A percentile compares a stretch with the other conserved stretches of the same genome.
Evolutionary conservation across 2,888 invertebrate species (phyloP).

Genomic region (Melieria picta): DNA sequence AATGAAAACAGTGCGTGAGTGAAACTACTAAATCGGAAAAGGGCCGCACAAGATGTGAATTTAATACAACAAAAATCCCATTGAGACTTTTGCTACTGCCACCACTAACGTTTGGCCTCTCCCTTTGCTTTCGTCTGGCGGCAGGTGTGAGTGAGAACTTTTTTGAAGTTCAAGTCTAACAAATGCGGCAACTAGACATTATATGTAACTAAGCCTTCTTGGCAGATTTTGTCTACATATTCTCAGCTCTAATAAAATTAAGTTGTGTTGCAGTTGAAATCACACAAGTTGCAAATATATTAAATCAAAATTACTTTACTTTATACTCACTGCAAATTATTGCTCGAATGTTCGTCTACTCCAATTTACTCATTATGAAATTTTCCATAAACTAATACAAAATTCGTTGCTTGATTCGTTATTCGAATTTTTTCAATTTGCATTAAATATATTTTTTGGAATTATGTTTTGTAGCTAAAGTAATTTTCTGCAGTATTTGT

Average conservation of each 20-base stretch:
- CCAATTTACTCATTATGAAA: slow-evolving; percentile 18
- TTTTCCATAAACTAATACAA: too few species aligned
- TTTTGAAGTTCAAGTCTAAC: background rate
- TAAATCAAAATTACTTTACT: background rate
- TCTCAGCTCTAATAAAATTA: background rate
- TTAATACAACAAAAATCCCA: too few species aligned
- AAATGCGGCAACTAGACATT: background rate
- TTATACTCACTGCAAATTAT: background rate
- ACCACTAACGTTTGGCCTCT: too few species aligned
- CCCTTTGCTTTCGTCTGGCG: slow-evolving; percentile 1
- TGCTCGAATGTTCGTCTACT: slow-evolving; percentile 12
- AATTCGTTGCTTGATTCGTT: too few species aligned
- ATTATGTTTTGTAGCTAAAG: too few species aligned
- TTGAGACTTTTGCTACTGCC: too few species aligned
- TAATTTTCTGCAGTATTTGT: too few species aligned
- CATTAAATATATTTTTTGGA: too few species aligned
- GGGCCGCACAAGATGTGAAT: too few species aligned
- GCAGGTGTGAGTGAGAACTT: background rate
- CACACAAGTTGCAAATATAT: too few species aligned
- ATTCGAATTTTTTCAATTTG: too few species aligned
- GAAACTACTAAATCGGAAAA: background rate
- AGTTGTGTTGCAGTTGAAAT: too few species aligned
- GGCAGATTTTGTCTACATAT: slow-evolving; percentile 22
- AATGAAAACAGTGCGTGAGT: background rate
- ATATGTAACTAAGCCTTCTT: slow-evolving; percentile 4